Base-by-base conservation (phyloP, 2,888 invertebrate genomes). In the Cataglyphis altisquamis region DNA sequence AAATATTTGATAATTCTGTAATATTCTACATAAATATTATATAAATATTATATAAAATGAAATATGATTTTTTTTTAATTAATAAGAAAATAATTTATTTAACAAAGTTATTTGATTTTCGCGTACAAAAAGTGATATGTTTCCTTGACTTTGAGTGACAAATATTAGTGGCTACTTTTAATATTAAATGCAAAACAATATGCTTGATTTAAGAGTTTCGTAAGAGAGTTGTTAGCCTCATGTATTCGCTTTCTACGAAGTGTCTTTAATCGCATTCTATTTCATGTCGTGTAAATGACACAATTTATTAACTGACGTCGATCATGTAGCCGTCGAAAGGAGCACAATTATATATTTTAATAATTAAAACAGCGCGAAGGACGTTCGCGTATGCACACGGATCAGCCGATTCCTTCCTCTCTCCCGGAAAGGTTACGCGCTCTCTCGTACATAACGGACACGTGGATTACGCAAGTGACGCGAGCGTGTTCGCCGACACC, bases 361-460 rank as follows among this genome's bases (percentile, higher is more conserved):
- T 80, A 80, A 80, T 80, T 73, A 80, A 73, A 80, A 73, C 74
- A 60, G 36, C 45, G 57, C 60, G 78, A 80, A 80, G 78, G 78
- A 78, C 78, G 73, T 70, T 70, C 29, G 45, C 21, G 39, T 25
- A 36, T 32, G 10, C n/a, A 15, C 29, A 62, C 12, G 64, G 41
- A 45, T 32, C 39, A 52, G 25, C 21, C 48, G 18, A 15, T 70
- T 15, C 29, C 41, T 72, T 57, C 75, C 84, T 77, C 86, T 90
- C 91, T 75, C 68, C 80, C 73, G 86, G 77, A 86, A 87, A 87
- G 88, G 85, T 83, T 78, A 48, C 55, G 52, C 64, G 78, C 78
- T 41, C 74, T 73, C 57, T 72, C 74, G 41, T 36, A 74, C 45
- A 45, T 84, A 84, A 74, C 84, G 41, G 60, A 55, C 67, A n/a